A percentile compares a stretch with the other conserved stretches of the same genome.
These are phyloP conservation scores for Embiotoca jacksoni DNA, from an alignment of 2,113 vertebrate species.

Conservation along the genomic window DNA sequence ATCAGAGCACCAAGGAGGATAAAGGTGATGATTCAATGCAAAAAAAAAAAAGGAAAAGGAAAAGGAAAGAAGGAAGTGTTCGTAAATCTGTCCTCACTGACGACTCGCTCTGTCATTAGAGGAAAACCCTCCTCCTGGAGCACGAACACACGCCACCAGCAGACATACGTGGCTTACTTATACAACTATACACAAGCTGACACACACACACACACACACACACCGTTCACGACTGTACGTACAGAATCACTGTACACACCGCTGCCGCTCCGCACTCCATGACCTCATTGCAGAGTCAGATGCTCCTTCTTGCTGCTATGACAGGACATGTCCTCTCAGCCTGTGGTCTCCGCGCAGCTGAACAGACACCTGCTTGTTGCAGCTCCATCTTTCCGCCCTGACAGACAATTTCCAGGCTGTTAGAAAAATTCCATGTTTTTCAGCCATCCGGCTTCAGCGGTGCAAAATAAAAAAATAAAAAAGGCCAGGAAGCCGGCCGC, in stretches of 20 bases:
- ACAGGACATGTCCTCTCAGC: background rate
- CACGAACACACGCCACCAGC: background rate
- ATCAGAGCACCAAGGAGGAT: background rate
- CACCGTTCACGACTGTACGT: too few species aligned
- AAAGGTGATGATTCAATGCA: slow-evolving; percentile 4
- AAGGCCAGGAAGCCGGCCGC: slow-evolving; percentile 46
- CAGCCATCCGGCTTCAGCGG: slow-evolving; percentile 30
- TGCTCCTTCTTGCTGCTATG: slow-evolving; percentile 35
- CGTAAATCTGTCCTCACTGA: slow-evolving; percentile 37
- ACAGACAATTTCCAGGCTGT: slow-evolving; percentile 65
- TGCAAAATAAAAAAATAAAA: background rate
- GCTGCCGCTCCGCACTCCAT: slow-evolving; percentile 20
- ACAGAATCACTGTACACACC: background rate
- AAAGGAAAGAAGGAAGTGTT: background rate
- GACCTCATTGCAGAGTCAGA: slow-evolving; percentile 49
- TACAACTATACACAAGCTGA: too few species aligned
- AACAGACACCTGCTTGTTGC: slow-evolving; percentile 76
- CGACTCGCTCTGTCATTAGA: slow-evolving; percentile 3
- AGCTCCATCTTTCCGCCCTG: slow-evolving; percentile 54
- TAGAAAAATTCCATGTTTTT: slow-evolving; percentile 67
- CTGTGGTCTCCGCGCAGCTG: slow-evolving; percentile 35
- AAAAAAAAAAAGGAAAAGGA: background rate
- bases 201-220: too few species aligned
- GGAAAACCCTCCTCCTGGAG: background rate
- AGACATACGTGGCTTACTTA: background rate